phyloP scores from a whole-genome alignment of 2,113 vertebrate species.

The Pangasianodon hypophthalmus region DNA sequence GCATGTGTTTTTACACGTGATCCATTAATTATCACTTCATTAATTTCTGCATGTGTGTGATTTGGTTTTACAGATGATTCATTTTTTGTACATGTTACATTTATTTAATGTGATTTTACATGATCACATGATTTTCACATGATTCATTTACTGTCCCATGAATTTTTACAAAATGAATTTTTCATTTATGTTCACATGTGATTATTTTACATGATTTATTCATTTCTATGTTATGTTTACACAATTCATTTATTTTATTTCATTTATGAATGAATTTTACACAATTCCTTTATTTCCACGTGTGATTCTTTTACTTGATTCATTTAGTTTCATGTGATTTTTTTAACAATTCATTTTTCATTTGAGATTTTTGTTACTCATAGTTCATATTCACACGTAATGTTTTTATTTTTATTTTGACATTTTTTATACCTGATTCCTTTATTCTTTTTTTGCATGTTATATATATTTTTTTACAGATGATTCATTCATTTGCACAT shows the following conservation, averaged over 20 bases:
- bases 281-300: neutral
- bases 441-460: neutral
- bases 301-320: neutral
- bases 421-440: neutral
- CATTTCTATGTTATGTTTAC: neutral
- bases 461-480: neutral
- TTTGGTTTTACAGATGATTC: neutral
- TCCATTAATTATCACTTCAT: neutral
- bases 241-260: too few species aligned
- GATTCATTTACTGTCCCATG: neutral
- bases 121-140: neutral
- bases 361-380: neutral
- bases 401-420: neutral
- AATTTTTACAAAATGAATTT: neutral
- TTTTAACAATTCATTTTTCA: neutral
- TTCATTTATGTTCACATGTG: neutral
- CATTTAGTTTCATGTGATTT: neutral
- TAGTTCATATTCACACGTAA: neutral
- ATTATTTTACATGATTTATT: neutral
- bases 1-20: neutral
- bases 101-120: too few species aligned
- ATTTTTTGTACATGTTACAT: neutral
- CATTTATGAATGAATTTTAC: neutral
- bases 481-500: neutral
- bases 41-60: too few species aligned